These are phyloP conservation scores for Myocastor coypus DNA, from an alignment of 2,113 vertebrate species.

Conservation along the genomic window DNA sequence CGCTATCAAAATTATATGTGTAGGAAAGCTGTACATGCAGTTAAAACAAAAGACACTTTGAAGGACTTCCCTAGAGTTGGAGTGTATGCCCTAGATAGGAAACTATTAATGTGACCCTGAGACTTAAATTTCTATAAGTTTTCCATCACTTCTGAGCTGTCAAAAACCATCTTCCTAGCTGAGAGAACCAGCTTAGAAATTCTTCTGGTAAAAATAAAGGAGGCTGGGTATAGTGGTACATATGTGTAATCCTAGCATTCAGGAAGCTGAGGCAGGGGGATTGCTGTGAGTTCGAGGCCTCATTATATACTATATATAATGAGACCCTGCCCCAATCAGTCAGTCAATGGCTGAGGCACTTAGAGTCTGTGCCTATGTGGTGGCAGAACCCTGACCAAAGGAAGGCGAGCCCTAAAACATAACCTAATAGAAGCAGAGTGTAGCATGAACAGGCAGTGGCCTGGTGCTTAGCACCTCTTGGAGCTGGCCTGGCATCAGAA, in stretches of 20 bases:
- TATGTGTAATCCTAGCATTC: background rate
- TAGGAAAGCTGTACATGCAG: background rate
- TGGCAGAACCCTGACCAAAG: background rate
- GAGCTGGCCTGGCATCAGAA: background rate
- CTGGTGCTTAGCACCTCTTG: background rate
- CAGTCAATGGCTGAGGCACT: background rate
- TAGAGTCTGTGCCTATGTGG: too few species aligned
- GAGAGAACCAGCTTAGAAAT: background rate
- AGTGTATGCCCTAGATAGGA: background rate
- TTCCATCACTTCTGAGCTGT: background rate
- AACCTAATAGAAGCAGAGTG: background rate
- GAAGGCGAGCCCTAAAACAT: background rate
- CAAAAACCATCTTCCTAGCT: background rate
- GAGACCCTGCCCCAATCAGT: too few species aligned
- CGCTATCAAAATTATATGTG: background rate
- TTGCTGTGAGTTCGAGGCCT: too few species aligned
- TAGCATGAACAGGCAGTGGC: background rate
- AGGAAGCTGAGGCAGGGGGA: background rate
- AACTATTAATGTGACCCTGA: background rate
- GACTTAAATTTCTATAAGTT: background rate
- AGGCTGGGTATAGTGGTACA: background rate
- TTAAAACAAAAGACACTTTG: constrained; percentile 17
- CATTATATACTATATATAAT: background rate
- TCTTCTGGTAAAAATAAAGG: background rate
- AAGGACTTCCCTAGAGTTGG: background rate